These are phyloP conservation scores for Petrocephalus schoutedeni DNA, from an alignment of 2,797 vertebrate species.

Conservation along the genomic window DNA sequence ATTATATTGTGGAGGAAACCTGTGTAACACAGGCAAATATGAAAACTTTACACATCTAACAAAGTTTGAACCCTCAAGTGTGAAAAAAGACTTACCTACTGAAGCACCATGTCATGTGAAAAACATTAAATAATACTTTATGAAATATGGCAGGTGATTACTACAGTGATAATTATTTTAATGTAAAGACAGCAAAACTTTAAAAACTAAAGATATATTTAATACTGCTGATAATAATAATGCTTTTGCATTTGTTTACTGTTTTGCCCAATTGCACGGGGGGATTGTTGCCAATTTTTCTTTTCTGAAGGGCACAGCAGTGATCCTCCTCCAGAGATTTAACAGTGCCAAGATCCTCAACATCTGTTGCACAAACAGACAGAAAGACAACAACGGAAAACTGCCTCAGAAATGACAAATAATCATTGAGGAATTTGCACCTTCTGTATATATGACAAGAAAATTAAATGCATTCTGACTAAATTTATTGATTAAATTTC, in stretches of 20 bases:
- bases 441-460: not conserved
- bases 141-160: not conserved
- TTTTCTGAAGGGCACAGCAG: not conserved
- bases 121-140: not conserved
- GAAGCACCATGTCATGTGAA: not conserved
- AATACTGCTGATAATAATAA: not conserved
- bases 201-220: not conserved
- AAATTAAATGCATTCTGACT: not conserved
- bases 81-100: not conserved
- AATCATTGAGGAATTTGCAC: not conserved
- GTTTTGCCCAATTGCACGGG: not conserved
- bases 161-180: not conserved
- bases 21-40: not conserved
- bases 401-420: not conserved
- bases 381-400: not conserved
- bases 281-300: not conserved
- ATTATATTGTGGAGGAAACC: not conserved
- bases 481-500: not conserved
- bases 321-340: not conserved
- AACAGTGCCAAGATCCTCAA: not conserved
- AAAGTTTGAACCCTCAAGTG: not conserved
- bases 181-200: not conserved
- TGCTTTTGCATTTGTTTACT: not conserved
- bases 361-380: not conserved
- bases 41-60: not conserved